Base-by-base conservation (phyloP, 2,888 invertebrate species). In the Ormyrus nitidulus region DNA sequence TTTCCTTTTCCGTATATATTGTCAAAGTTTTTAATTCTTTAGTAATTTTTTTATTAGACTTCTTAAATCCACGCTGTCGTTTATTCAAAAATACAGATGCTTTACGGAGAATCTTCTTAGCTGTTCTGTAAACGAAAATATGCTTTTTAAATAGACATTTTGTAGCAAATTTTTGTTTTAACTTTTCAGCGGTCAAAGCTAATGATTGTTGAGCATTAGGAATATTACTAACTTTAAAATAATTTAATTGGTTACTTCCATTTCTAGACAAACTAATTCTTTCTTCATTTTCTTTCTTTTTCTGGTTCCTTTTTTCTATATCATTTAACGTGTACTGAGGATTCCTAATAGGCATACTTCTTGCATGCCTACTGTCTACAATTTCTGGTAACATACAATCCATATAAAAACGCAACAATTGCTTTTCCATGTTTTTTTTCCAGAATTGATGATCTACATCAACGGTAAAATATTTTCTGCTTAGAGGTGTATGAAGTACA, bases 331-430 rank as follows among this genome's bases (percentile, higher is more conserved):
- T 64, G 13, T 51, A 62, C 8, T 53, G 2, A 8, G 78, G 77
- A 51, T 83, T 62, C 51, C 74, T 68, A 5, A 83, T 82, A 1
- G 66, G 66, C 81, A 78, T 82, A 48, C 56, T 73, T 54, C 82
- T 77, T n/a, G 51, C 61, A 10, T 76, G 49, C 0, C 83, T 68
- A 72, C 82, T 81, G 61, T 86, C 85, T 2, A 86, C 46, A 8
- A 85, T 86, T 83, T 86, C 85, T 11, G 85, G 85, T 5, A 85
- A 72, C 44, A 85, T 10, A 54, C 83, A 84, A 7, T 84, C 56
- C 34, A 74, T 74, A 72, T 84, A 85, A 65, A 85, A 85, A 6
- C 66, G 53, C 9, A 13, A 46, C n/a, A 85, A n/a, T 1, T 54
- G 10, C 11, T 72, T 75, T 69, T 82, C 53, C 83, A 85, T 84